Evolutionary conservation across 2,888 invertebrate genomes (phyloP), one percentile per base, ranked within the genome.

Genomic region (Philereme vetulata): DNA sequence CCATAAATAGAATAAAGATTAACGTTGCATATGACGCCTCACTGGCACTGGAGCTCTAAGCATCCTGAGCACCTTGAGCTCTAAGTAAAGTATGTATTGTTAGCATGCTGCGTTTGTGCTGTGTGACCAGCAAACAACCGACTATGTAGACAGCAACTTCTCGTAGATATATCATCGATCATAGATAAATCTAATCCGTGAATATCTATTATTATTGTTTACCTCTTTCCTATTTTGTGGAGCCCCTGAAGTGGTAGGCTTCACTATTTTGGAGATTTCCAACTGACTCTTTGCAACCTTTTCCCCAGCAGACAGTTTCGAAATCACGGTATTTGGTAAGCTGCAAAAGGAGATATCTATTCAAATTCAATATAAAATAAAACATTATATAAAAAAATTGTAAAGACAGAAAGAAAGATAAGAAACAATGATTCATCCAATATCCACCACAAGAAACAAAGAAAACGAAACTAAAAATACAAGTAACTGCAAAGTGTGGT

Each of bases 231-330:
- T 88, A 11, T 87, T 88, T 44, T 75, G 84, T 34, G 75, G 67
- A 43, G 81, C 68, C 3, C 78, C 82, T 32, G 91, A 89, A 7
- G 89, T 82, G 21, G 86, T 88, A 0, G 91, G 84, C 68, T 87
- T 91, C 4, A 78, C 52, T 42, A 91, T 68, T 64, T 88, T 90
- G 1, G 89, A 85, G 5, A 91, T 78, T 72, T 93, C 93, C 43
- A 90, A 73, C 66, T 90, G 90, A 4, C 88, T 89, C 65, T 89
- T 92, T 60, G 85, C 76, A 9, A 85, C 79, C 70, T 85, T 92
- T 74, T 93, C 93, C 33, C 91, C 90, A 32, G 92, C 86, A 50
- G 91, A 88, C 55, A 93, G 67, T 76, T 92, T 93, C 32, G 91
- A 86, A 70, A 91, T 74, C 49, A 93, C 90, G 69, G 91, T 92